phyloP scores from a whole-genome alignment of 2,113 vertebrate genomes.

The Turnix velox region DNA sequence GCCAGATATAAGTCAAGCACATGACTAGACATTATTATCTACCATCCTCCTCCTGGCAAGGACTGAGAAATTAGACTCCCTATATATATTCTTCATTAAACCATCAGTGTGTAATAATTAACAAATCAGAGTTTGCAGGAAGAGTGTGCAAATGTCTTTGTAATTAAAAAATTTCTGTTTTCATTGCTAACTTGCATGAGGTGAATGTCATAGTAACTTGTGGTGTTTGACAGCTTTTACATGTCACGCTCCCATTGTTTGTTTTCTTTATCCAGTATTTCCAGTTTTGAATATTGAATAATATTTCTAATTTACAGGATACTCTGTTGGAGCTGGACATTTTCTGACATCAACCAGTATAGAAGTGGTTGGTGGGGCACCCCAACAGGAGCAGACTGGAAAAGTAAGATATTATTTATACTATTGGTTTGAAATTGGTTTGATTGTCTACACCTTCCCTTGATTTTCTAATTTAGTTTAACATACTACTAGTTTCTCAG shows the following conservation, averaged over 20 bases:
- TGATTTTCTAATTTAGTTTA: not conserved
- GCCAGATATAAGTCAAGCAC: not conserved
- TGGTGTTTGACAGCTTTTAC: conserved; percentile 9
- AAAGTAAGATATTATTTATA: conserved; percentile 79
- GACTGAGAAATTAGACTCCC: not conserved
- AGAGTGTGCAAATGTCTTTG: not conserved
- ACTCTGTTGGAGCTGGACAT: conserved; percentile 89
- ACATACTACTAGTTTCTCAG: not conserved
- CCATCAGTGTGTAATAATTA: not conserved
- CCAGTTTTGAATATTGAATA: not conserved
- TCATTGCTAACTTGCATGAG: not conserved
- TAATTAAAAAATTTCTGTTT: not conserved
- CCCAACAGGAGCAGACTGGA: conserved; percentile 89
- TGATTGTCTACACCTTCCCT: too few relatives aligned
- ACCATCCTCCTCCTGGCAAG: not conserved
- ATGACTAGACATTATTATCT: not conserved
- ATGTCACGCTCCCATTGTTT: not conserved
- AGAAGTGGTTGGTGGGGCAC: conserved; percentile 91
- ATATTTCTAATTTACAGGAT: conserved; percentile 77
- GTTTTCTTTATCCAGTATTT: not conserved
- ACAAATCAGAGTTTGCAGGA: not conserved
- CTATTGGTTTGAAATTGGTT: not conserved
- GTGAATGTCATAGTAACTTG: not conserved
- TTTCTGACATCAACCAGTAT: conserved; percentile 72
- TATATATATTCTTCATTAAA: not conserved